Evolutionary conservation across 2,888 invertebrate species (phyloP).

Genomic region (Phyto melanocephala): DNA sequence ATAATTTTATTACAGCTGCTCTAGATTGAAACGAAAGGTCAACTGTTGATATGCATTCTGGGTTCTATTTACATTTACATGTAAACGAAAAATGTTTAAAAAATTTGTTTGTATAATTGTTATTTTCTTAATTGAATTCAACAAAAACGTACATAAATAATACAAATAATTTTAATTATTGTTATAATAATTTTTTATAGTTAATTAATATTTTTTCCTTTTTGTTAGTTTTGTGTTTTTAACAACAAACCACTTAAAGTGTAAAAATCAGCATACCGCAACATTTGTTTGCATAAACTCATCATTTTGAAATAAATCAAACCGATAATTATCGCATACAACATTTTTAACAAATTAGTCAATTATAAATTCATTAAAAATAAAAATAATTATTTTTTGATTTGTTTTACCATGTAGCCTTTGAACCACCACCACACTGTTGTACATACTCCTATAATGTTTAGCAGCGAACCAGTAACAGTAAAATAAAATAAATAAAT

Average conservation of each 20-base stretch:
- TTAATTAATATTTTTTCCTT: background rate
- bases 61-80: background rate
- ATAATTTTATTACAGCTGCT: background rate
- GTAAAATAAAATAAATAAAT: background rate
- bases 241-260: background rate
- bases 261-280: slow-evolving; percentile 1
- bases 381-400: slow-evolving; percentile 28
- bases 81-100: too few species aligned
- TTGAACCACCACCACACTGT: background rate
- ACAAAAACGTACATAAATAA: background rate
- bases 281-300: slow-evolving; percentile 11
- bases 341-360: slow-evolving; percentile 32
- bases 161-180: background rate
- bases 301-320: slow-evolving; percentile 49
- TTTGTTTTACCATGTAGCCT: slow-evolving; percentile 28
- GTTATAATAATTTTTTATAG: background rate
- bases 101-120: too few species aligned
- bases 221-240: background rate
- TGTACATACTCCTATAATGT: too few species aligned
- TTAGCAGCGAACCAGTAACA: background rate
- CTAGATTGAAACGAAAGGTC: background rate
- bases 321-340: slow-evolving; percentile 31
- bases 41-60: background rate
- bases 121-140: background rate
- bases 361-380: slow-evolving; percentile 53